Conservation (phyloP, 1,140 invertebrate genomes). For the Pseudomyrmex pallidus region DNA sequence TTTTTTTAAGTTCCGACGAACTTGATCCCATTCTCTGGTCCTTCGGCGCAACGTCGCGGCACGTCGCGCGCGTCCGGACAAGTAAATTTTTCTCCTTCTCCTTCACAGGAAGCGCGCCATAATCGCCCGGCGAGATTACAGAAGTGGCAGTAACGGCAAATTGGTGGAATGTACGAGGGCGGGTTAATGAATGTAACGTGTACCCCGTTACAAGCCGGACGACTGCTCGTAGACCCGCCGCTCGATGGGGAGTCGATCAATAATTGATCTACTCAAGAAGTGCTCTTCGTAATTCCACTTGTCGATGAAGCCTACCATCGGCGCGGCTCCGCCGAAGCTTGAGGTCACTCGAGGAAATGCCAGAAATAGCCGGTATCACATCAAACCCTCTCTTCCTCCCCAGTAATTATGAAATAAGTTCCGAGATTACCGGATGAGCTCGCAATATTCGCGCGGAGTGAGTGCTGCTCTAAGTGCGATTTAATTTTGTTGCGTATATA, state of each 20-base stretch:
- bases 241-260: constrained; percentile 36
- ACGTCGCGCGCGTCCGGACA: not conserved
- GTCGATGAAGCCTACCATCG: constrained; percentile 42
- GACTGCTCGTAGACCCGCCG: not conserved
- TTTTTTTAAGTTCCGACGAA: constrained; percentile 47
- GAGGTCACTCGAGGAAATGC: constrained; percentile 42
- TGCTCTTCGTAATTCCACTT: constrained; percentile 60
- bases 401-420: constrained; percentile 43
- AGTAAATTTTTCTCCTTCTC: not conserved
- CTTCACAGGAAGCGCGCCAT: not conserved
- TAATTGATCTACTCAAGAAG: constrained; percentile 60
- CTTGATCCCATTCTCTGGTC: constrained; percentile 3
- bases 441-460: not conserved
- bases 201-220: constrained; percentile 33
- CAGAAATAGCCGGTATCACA: constrained; percentile 36
- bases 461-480: too few relatives aligned
- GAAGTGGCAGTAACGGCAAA: constrained; percentile 22
- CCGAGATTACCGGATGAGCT: not conserved
- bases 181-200: constrained; percentile 51
- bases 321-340: constrained; percentile 2
- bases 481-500: too few relatives aligned
- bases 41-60: not conserved
- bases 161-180: constrained; percentile 46
- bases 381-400: not conserved
- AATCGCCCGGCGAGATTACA: constrained; percentile 22